Evolutionary conservation across 2,888 invertebrate species (phyloP).

Genomic region (Gymnoscelis rufifasciata): DNA sequence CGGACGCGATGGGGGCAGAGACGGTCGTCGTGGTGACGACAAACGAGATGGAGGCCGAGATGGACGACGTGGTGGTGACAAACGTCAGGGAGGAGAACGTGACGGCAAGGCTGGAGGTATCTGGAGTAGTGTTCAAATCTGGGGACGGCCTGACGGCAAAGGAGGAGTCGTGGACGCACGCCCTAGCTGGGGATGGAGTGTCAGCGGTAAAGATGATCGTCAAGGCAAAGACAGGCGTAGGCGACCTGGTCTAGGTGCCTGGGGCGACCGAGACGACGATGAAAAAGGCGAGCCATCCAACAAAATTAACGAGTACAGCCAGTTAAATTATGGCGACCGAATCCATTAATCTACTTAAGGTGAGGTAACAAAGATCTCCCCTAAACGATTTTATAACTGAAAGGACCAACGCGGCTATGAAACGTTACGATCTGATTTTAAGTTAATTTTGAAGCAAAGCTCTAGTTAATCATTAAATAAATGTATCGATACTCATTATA

Average conservation of each 20-base stretch:
- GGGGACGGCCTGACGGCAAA: constrained; percentile 7
- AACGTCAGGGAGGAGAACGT: not conserved
- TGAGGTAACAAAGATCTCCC: no score
- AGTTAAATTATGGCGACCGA: constrained; percentile 17
- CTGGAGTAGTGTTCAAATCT: constrained; percentile 10
- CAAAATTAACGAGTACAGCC: constrained; percentile 11
- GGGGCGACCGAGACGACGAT: constrained; percentile 4
- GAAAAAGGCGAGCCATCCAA: constrained; percentile 8
- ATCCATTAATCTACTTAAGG: constrained; percentile 8
- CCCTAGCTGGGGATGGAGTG: constrained; percentile 17
- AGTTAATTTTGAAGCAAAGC: constrained; percentile 11
- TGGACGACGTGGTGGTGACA: not conserved
- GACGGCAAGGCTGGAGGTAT: constrained; percentile 4
- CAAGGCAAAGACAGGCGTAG: constrained; percentile 2
- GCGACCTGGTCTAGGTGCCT: constrained; percentile 3
- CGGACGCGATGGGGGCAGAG: not conserved
- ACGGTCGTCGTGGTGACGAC: not conserved
- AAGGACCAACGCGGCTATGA: no score
- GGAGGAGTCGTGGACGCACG: constrained; percentile 1
- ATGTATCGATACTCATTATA: constrained; percentile 9
- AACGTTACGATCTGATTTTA: constrained; percentile 4
- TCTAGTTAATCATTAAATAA: constrained; percentile 17
- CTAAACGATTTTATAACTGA: no score
- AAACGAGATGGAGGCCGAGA: not conserved
- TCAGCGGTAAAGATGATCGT: constrained; percentile 7